phyloP scores from a whole-genome alignment of 2,888 invertebrate species.

The Serripes groenlandicus region DNA sequence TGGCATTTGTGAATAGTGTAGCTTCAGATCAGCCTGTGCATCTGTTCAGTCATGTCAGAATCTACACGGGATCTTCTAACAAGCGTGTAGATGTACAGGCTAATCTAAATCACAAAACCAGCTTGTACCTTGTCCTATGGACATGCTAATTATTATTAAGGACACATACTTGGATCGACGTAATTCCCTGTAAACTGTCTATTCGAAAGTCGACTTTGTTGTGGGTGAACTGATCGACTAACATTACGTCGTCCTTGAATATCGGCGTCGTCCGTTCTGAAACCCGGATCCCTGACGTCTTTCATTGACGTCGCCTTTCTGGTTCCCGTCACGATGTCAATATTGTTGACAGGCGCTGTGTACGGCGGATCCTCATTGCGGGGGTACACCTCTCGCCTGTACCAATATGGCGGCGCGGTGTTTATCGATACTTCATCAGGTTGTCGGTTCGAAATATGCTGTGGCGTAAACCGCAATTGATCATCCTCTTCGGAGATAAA shows the following conservation, averaged over 20 bases:
- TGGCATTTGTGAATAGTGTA: too few relatives aligned
- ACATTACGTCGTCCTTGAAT: constrained; percentile 8
- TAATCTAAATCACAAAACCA: too few relatives aligned
- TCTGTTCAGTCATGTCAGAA: too few relatives aligned
- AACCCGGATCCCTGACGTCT: constrained; percentile 49
- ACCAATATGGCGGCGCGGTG: constrained; percentile 69
- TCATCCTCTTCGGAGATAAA: constrained; percentile 66
- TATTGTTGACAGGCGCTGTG: constrained; percentile 63
- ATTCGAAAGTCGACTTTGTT: constrained; percentile 55
- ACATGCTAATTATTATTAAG: background rate
- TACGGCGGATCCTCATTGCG: constrained; percentile 58
- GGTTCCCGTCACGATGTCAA: constrained; percentile 14
- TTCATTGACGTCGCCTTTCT: constrained; percentile 46
- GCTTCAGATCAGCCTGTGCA: too few relatives aligned
- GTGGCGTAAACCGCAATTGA: constrained; percentile 48
- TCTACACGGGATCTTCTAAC: too few relatives aligned
- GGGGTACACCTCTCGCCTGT: constrained; percentile 45
- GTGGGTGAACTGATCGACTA: background rate
- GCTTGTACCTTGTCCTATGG: too few relatives aligned
- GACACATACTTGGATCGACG: constrained; percentile 76
- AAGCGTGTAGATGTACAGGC: too few relatives aligned
- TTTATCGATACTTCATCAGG: constrained; percentile 60
- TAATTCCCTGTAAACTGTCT: constrained; percentile 77
- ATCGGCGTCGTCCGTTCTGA: constrained; percentile 27
- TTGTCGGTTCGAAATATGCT: constrained; percentile 14